Base-by-base conservation (phyloP, 1,140 invertebrate species). In the Temnothorax longispinosus region DNA sequence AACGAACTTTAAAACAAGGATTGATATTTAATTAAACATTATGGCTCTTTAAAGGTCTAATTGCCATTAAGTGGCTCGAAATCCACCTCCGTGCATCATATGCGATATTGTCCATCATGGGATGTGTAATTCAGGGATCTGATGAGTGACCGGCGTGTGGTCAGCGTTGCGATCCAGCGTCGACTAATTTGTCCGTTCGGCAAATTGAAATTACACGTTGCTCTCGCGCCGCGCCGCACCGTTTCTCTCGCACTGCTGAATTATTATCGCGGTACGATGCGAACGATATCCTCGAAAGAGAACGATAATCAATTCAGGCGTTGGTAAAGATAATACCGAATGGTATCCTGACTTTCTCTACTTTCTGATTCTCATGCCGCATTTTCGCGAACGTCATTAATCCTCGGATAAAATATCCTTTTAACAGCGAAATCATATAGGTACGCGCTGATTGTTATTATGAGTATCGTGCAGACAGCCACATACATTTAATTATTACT, bases 171-270 rank as follows among this genome's bases (percentile, higher is more conserved):
- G 75, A 60, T 35, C 47, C 67, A 71, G n/a, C 52, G 72, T 72
- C 85, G 91, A 91, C 91, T 92, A 88, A 91, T 92, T 92, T 86
- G 88, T 92, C 72, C 84, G 87, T 86, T 90, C 85, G 85, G 89
- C 85, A 89, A 93, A 92, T 92, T 92, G 91, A 92, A 93, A 93
- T 92, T 93, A 90, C 85, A 92, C 74, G 88, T 89, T 91, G 77
- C 85, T 47, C 54, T 47, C 41, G 50, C 18, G 32, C 18, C 13
- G 18, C 41, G 52, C 52, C 50, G 71, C 58, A 41, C 56, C 18
- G 47, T 52, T 77, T 89, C 75, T 38, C 60, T 69, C 69, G 35
- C 56, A 82, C 38, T 35, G 65, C 64, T 88, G 81, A 90, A 88
- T 88, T 90, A 90, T 90, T 90, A 90, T 86, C 89, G 54, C 69